These are phyloP conservation scores for Lerema accius DNA, from an alignment of 1,140 invertebrate genomes.

Conservation along the genomic window DNA sequence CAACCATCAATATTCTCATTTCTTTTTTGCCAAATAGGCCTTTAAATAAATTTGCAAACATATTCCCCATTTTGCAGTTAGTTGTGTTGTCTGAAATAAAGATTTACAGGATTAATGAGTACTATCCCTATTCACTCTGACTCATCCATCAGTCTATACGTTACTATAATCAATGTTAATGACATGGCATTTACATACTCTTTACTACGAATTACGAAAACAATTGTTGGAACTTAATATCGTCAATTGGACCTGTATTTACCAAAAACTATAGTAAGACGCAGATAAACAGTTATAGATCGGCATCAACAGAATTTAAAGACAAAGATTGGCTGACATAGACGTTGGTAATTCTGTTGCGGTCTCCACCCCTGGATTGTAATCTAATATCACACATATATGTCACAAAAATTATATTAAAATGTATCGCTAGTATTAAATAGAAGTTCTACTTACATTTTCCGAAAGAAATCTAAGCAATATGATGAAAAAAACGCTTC, in stretches of 20 bases:
- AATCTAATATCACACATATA: constrained; percentile 20
- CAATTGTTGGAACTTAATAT: constrained; percentile 1
- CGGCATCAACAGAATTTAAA: constrained; percentile 33
- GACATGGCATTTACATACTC: constrained; percentile 72
- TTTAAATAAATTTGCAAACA: constrained; percentile 94
- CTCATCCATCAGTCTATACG: constrained; percentile 71
- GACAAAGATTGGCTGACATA: constrained; percentile 68
- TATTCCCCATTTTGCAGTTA: constrained; percentile 90
- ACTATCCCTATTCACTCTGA: constrained; percentile 64
- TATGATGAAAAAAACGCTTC: constrained; percentile 86
- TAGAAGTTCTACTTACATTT: constrained; percentile 83
- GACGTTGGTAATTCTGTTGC: constrained; percentile 62
- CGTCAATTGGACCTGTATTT: neutral
- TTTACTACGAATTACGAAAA: constrained; percentile 20
- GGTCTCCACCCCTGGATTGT: constrained; percentile 59
- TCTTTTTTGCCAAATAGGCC: constrained; percentile 99
- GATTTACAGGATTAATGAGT: constrained; percentile 62
- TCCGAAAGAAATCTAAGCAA: constrained; percentile 84
- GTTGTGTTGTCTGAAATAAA: constrained; percentile 81
- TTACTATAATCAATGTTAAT: constrained; percentile 81
- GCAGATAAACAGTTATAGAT: constrained; percentile 4
- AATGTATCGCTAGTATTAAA: neutral
- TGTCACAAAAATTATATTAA: neutral
- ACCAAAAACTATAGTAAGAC: neutral
- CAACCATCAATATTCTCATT: constrained; percentile 99